Evolutionary conservation across 2,888 invertebrate species (phyloP).

Genomic region (Rotaria macrura): DNA sequence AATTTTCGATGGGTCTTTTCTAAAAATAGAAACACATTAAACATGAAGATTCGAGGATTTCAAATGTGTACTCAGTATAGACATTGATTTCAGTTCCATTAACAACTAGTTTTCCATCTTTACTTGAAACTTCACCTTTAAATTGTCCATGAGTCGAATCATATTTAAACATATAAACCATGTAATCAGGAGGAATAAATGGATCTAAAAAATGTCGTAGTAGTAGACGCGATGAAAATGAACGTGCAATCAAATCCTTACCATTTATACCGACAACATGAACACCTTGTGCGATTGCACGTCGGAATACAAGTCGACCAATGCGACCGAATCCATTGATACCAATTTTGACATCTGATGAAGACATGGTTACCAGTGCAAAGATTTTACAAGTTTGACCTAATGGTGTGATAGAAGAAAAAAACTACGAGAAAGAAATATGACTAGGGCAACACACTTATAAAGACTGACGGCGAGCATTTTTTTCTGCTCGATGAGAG

Average conservation of each 20-base stretch:
- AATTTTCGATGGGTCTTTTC: constrained; percentile 61
- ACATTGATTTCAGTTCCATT: constrained; percentile 69
- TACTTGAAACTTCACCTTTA: constrained; percentile 71
- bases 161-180: constrained; percentile 83
- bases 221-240: neutral
- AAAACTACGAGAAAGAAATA: neutral
- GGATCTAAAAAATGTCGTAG: constrained; percentile 13
- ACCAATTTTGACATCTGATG: constrained; percentile 28
- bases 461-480: neutral
- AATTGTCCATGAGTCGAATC: constrained; percentile 95
- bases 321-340: constrained; percentile 69
- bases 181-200: constrained; percentile 33
- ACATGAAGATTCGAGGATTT: neutral
- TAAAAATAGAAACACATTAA: constrained; percentile 33
- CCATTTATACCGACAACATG: constrained; percentile 28
- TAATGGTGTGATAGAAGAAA: neutral
- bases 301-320: constrained; percentile 77
- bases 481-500: neutral
- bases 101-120: constrained; percentile 68
- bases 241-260: neutral
- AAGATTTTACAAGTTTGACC: neutral
- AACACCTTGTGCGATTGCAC: constrained; percentile 55
- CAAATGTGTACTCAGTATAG: constrained; percentile 59
- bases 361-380: neutral
- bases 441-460: neutral